Base-by-base conservation (phyloP, 2,888 invertebrate genomes). In the Zelleria hepariella region DNA sequence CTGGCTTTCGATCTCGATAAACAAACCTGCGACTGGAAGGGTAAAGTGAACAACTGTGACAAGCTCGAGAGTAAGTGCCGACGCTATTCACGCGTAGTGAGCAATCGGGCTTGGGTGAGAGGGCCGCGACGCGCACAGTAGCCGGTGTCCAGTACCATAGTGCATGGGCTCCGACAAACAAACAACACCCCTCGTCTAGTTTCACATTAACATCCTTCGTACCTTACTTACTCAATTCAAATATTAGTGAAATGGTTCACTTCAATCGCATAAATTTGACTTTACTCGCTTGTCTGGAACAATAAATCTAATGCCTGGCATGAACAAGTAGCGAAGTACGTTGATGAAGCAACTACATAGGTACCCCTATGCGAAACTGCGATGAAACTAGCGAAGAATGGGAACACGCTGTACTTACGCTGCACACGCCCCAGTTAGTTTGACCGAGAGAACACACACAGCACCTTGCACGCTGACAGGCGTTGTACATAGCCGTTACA, bases 11-110 rank as follows among this genome's bases (percentile, higher is more conserved):
- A 97, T 93, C 94, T 97, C 92, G 95, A 96, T 92, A 97, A 96
- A 93, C 97, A 97, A 92, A 97, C 97, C 88, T 97, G 97, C 92
- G 96, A 97, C 93, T 97, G 97, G 97, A 97, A 96, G 93, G 96
- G 96, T 92, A 96, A 97, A 94, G 97, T 97, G 92, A 93, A 91
- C 92, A 97, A 95, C 94, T 97, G 97, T 94, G 95, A 96, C 92
- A 94, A 94, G 91, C 92, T 96, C 89, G 96, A 97, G 94, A 97
- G 97, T 97, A 96, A 96, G 96, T 94, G 91, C 77, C 81, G 84
- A 81, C 78, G 80, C 80, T 86, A 83, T 80, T 82, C 80, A 82
- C 82, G 83, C 74, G 78, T 84, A 83, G 84, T 83, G 76, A 82
- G 78, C 85, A 86, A 82, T 72, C 74, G 74, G 80, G 87, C 87